These are phyloP conservation scores for Actenoides lindsayi DNA, from an alignment of 2,113 vertebrate genomes.

Conservation along the genomic window DNA sequence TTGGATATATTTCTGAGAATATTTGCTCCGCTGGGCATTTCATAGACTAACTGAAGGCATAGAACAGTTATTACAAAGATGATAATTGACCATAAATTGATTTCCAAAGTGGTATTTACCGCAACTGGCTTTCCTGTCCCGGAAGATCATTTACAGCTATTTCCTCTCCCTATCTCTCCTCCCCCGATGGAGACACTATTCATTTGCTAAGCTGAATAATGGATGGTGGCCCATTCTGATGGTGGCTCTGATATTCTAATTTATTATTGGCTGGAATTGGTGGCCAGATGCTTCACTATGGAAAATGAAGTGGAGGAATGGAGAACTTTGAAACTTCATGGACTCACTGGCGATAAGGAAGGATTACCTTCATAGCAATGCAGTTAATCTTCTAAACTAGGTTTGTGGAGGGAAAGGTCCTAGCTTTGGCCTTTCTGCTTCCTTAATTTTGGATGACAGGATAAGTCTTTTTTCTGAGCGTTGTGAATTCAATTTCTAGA, in stretches of 20 bases:
- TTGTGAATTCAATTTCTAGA: background rate
- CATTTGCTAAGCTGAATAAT: conserved; percentile 1
- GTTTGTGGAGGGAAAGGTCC: background rate
- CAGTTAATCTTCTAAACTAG: background rate
- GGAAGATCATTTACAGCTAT: background rate
- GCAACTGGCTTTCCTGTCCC: conserved; percentile 9
- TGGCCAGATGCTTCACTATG: background rate
- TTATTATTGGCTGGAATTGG: background rate
- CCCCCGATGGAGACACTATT: background rate
- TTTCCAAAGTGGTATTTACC: conserved; percentile 41
- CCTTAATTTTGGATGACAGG: background rate
- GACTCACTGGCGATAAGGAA: background rate
- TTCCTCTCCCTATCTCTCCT: background rate
- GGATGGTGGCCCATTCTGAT: background rate
- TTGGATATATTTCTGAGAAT: conserved; percentile 19
- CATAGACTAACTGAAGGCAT: background rate
- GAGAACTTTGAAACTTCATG: background rate
- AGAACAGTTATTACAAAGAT: conserved; percentile 1
- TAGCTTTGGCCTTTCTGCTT: background rate
- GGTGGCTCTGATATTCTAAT: background rate
- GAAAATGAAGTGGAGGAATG: background rate
- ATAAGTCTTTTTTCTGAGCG: background rate
- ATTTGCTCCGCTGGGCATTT: background rate
- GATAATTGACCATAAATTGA: conserved; percentile 37
- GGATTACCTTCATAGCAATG: background rate